phyloP scores from a whole-genome alignment of 64 coral and sea anemone species.

The Catalaphyllia jardinei region DNA sequence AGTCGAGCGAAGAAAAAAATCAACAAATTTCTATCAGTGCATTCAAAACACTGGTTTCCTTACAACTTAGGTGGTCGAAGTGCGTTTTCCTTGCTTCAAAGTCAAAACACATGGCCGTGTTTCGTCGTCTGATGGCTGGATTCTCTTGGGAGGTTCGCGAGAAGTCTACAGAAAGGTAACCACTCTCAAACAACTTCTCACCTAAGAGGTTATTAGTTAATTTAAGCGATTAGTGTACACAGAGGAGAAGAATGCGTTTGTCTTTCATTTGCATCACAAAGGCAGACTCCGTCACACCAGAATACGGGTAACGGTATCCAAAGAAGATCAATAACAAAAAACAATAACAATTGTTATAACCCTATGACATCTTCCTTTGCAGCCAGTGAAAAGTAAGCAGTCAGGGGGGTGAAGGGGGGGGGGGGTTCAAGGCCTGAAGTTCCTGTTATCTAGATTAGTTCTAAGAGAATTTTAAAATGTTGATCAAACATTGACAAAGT shows the following conservation, averaged over 20 bases:
- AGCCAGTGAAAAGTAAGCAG: too few relatives aligned
- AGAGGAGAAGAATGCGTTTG: background rate
- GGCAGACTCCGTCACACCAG: background rate
- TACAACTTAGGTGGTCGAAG: background rate
- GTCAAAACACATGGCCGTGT: background rate
- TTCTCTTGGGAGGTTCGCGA: background rate
- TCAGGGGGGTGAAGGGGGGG: too few relatives aligned
- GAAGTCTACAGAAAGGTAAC: background rate
- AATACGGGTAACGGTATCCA: background rate
- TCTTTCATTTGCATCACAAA: constrained; percentile 19
- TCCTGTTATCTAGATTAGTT: too few relatives aligned
- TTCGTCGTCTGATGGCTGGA: background rate
- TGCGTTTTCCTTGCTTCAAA: background rate
- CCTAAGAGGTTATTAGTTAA: constrained; percentile 16
- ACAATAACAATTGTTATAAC: background rate
- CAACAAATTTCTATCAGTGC: background rate
- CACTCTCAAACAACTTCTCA: constrained; percentile 29
- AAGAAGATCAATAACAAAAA: background rate
- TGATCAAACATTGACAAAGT: too few relatives aligned
- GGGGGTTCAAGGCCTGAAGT: too few relatives aligned
- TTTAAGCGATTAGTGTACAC: background rate
- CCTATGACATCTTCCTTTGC: too few relatives aligned
- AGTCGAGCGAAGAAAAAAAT: background rate
- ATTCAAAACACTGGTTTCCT: background rate
- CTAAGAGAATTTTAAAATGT: too few relatives aligned